A percentile compares a stretch with the other conserved stretches of the same genome.
Evolutionary conservation across 2,797 vertebrate species (phyloP).

Genomic region (Enteromius radiatus): DNA sequence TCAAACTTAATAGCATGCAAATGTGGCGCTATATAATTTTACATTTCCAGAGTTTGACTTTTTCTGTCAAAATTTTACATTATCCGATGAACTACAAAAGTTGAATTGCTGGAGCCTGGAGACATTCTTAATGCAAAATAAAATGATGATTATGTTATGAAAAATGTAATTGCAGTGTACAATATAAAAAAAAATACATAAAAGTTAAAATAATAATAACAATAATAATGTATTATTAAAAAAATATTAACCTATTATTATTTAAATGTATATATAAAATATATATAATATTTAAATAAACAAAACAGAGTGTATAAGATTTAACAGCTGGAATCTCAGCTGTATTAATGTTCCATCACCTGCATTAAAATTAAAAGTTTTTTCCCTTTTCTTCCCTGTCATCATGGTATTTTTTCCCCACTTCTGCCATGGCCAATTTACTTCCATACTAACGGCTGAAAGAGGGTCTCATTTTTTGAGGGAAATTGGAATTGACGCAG

Average conservation of each 20-base stretch:
- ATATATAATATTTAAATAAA: not conserved
- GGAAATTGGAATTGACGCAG: constrained; percentile 68
- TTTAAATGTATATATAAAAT: not conserved
- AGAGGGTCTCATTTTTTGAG: constrained; percentile 61
- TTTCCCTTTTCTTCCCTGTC: constrained; percentile 57
- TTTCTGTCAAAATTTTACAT: not conserved
- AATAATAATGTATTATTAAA: too few species aligned
- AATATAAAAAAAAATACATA: not conserved
- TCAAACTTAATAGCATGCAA: constrained; percentile 15
- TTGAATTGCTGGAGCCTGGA: not conserved
- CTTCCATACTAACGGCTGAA: constrained; percentile 59
- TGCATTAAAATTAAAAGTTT: constrained; percentile 15
- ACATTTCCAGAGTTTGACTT: not conserved
- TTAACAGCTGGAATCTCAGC: not conserved
- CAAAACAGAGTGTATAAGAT: too few species aligned
- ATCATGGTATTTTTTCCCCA: constrained; percentile 66
- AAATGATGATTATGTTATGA: not conserved
- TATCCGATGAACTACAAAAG: not conserved
- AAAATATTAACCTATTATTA: too few species aligned
- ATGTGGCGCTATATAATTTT: not conserved
- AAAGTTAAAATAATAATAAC: not conserved
- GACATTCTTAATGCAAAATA: not conserved
- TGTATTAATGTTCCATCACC: not conserved
- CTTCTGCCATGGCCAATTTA: constrained; percentile 74
- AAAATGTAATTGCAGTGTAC: not conserved